Evolutionary conservation across 1,140 invertebrate genomes (phyloP), one percentile per base, ranked within the genome.

Genomic region (Drosophila seguyi): DNA sequence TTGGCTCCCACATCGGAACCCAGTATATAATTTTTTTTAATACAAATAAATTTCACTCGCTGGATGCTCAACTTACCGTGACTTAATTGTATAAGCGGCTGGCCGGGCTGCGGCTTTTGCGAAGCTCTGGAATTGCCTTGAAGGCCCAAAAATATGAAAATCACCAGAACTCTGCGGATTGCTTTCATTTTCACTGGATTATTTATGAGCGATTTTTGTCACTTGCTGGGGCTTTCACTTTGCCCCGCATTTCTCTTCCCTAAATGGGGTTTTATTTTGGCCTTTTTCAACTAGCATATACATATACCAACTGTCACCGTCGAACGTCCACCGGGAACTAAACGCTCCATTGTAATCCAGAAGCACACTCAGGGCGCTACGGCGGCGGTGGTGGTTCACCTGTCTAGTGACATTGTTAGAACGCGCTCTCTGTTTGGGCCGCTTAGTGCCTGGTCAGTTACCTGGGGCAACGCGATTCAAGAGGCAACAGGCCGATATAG

Each of bases 11-110:
- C 41, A 42, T 61, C 20, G 34, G 53, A 42, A 61, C 79, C 73
- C 63, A 45, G 11, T 29, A 13, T 22, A 29, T 34, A 11, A n/a
- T n/a, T 11, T 14, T 44, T 34, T 36, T 25, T 55, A 36, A 47
- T 38, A 41, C 36, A 38, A 47, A 63, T 67, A 38, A 80, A 79
- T 81, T 90, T 90, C 82, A 72, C 73, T 65, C 18, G 72, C 45
- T 79, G 80, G 84, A 72, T 90, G 86, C 82, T 81, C 76, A 91
- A 79, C 91, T 91, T 78, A 92, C 91, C 91, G 79, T 92, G 91
- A 91, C 91, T 92, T 75, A 92, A 91, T 87, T 92, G 91, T 90
- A 92, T 91, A 71, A 92, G 74, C 58, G 91, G 74, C 65, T 92
- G 77, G 27, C 81, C 87, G 60, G 71, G 65, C 71, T 77, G 67